Conservation (phyloP, 1,140 invertebrate genomes). For the Pseudomyrmex flavicornis region DNA sequence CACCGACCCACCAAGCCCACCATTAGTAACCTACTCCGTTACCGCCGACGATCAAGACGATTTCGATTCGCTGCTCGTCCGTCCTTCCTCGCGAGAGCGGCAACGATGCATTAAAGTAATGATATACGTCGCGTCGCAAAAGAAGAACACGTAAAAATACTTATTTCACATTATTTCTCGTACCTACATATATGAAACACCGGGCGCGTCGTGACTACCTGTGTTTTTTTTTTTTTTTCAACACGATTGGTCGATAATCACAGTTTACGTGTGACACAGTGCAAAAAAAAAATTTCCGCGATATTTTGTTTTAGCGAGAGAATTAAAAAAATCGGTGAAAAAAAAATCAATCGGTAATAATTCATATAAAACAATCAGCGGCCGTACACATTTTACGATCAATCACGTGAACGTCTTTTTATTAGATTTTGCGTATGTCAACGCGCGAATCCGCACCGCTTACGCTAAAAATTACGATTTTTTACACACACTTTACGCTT, state of each 20-base stretch:
- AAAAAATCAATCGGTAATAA: neutral
- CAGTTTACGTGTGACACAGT: neutral
- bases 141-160: conserved; percentile 67
- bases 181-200: neutral
- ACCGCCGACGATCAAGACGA: conserved; percentile 72
- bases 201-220: conserved; percentile 36
- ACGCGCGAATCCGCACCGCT: neutral
- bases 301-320: neutral
- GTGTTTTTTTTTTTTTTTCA: conserved; percentile 36
- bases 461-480: neutral
- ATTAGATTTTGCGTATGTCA: conserved; percentile 1
- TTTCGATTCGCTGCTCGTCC: conserved; percentile 73
- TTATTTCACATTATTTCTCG: conserved; percentile 63
- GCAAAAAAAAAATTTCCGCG: neutral
- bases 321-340: neutral
- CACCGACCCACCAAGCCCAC: conserved; percentile 80
- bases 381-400: neutral
- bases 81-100: conserved; percentile 67
- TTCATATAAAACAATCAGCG: neutral
- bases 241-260: neutral
- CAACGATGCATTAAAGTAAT: conserved; percentile 76
- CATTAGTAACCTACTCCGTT: conserved; percentile 76
- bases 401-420: conserved; percentile 5
- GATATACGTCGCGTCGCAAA: conserved; percentile 65
- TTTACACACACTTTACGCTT: neutral